Percentiles rank a stretch among this genome's conserved stretches.
phyloP scores from a whole-genome alignment of 2,888 invertebrate species.

The Incurvaria masculella region DNA sequence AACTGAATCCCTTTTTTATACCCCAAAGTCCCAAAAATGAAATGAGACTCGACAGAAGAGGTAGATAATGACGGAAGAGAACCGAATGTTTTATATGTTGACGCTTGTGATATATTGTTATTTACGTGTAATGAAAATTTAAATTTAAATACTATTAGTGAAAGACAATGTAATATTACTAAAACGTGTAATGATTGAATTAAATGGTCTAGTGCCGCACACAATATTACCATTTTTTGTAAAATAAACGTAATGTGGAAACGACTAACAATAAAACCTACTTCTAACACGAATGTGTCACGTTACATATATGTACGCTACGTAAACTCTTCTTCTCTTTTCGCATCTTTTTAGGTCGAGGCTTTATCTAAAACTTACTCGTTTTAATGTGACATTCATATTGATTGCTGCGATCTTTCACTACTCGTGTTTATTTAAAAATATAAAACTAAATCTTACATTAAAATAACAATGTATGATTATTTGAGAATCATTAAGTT shows the following conservation, averaged over 20 bases:
- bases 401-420: not conserved
- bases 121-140: slow-evolving; percentile 54
- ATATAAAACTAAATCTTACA: slow-evolving; percentile 30
- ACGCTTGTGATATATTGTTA: slow-evolving; percentile 57
- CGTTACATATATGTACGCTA: not conserved
- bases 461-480: slow-evolving; percentile 55
- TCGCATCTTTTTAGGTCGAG: not conserved
- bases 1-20: no score
- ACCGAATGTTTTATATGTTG: slow-evolving; percentile 39
- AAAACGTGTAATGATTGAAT: slow-evolving; percentile 9
- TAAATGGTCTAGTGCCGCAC: not conserved
- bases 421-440: not conserved
- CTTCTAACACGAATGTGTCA: not conserved
- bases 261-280: not conserved
- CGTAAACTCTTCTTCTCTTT: not conserved
- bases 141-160: slow-evolving; percentile 44
- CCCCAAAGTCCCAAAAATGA: no score
- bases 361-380: not conserved
- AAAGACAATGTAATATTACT: slow-evolving; percentile 33
- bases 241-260: not conserved
- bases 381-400: not conserved
- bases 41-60: not conserved
- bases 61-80: not conserved
- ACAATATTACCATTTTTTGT: not conserved
- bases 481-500: slow-evolving; percentile 9